Percentiles rank a stretch among this genome's conserved stretches.
Conservation (phyloP, 2,797 vertebrate genomes). For the Pygocentrus nattereri region DNA sequence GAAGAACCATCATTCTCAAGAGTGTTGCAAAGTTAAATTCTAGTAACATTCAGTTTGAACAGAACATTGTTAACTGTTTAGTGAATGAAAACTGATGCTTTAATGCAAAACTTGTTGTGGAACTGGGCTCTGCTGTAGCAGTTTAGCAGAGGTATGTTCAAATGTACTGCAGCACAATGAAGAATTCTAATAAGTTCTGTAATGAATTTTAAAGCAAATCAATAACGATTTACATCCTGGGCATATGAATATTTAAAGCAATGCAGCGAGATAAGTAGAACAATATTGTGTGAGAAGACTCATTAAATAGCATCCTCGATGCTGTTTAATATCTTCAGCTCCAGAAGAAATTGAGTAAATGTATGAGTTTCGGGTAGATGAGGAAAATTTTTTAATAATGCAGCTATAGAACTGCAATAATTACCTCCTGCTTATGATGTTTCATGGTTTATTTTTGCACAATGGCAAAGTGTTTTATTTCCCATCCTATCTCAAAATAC, state of each 20-base stretch:
- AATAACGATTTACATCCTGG: conserved; percentile 25
- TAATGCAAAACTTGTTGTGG: no score
- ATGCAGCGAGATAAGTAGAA: conserved; percentile 9
- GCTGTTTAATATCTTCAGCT: neutral
- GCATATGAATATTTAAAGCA: conserved; percentile 24
- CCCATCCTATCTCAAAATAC: neutral
- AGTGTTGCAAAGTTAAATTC: neutral
- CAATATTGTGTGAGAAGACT: neutral
- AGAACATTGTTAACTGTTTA: neutral
- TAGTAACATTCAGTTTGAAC: neutral
- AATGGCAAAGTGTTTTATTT: neutral
- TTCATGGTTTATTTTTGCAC: neutral
- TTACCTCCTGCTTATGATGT: neutral
- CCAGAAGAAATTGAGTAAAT: neutral
- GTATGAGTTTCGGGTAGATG: neutral
- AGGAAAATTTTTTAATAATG: neutral
- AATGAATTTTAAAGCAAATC: conserved; percentile 24
- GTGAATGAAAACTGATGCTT: conserved; percentile 1
- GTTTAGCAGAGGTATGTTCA: neutral
- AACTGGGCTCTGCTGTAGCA: neutral
- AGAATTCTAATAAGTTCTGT: conserved; percentile 21
- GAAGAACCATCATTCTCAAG: no score
- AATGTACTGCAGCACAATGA: conserved; percentile 3
- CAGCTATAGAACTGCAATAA: neutral
- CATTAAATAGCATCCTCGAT: neutral